Percentiles rank a stretch among this genome's conserved stretches.
phyloP scores from a whole-genome alignment of 2,888 invertebrate species.

The Patella pellucida region DNA sequence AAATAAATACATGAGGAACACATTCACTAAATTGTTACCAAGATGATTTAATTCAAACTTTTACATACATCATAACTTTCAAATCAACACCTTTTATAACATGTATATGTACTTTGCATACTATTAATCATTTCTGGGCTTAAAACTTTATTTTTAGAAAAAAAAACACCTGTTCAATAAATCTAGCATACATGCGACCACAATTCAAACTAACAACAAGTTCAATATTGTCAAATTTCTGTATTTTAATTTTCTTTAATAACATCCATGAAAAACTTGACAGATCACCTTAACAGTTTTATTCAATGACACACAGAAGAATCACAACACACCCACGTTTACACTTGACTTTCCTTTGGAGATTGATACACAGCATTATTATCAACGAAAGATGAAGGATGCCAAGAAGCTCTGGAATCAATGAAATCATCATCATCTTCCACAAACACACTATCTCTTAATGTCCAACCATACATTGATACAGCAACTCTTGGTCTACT shows the following conservation, averaged over 20 bases:
- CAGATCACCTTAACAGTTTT: too few species aligned
- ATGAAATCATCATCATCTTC: slow-evolving; percentile 7
- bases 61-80: too few species aligned
- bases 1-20: too few species aligned
- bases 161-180: too few species aligned
- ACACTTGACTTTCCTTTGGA: slow-evolving; percentile 18
- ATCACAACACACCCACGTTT: background rate
- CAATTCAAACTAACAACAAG: background rate
- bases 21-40: too few species aligned
- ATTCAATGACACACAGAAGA: background rate
- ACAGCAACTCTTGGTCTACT: background rate
- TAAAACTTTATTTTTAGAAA: too few species aligned
- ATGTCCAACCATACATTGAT: slow-evolving; percentile 24
- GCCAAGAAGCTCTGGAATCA: slow-evolving; percentile 17
- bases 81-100: too few species aligned
- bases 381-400: slow-evolving; percentile 10
- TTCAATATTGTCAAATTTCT: background rate
- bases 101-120: too few species aligned
- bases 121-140: too few species aligned
- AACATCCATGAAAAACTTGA: background rate
- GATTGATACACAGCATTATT: background rate
- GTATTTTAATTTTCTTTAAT: background rate
- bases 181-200: too few species aligned
- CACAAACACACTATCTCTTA: slow-evolving; percentile 19
- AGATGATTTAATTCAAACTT: too few species aligned